Evolutionary conservation across 2,888 invertebrate genomes (phyloP).

Genomic region (Phanerotoma sp.): DNA sequence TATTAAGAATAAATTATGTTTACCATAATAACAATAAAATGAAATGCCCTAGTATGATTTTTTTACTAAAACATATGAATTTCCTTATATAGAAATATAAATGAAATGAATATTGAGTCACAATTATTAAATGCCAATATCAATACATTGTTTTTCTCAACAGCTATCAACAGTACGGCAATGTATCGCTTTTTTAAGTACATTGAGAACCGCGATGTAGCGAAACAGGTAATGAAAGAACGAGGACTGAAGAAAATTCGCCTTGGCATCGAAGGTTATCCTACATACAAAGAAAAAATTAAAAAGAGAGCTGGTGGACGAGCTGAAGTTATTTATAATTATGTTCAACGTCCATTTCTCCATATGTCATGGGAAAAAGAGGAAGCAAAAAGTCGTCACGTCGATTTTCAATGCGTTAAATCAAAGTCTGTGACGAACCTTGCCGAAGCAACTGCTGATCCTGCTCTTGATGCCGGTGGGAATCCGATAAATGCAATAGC

Average conservation of each 20-base stretch:
- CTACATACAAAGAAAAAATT: constrained; percentile 98
- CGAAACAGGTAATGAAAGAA: constrained; percentile 98
- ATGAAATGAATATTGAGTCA: no score
- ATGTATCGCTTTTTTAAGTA: constrained; percentile 99
- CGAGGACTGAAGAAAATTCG: constrained; percentile 98
- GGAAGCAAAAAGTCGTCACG: constrained; percentile 97
- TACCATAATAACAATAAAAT: neutral
- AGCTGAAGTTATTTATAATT: constrained; percentile 98
- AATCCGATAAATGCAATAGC: constrained; percentile 56
- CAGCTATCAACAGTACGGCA: constrained; percentile 90
- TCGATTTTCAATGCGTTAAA: constrained; percentile 98
- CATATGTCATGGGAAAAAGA: constrained; percentile 99
- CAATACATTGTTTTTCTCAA: constrained; percentile 40
- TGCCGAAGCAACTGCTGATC: constrained; percentile 93
- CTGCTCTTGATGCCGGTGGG: constrained; percentile 69
- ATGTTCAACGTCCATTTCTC: constrained; percentile 98
- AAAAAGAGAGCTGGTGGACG: constrained; percentile 93
- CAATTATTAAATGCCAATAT: neutral
- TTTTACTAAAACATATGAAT: no score
- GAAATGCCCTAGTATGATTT: no score
- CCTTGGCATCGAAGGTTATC: constrained; percentile 98
- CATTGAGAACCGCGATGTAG: constrained; percentile 98
- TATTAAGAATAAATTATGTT: neutral
- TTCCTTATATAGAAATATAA: no score
- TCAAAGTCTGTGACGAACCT: constrained; percentile 97